These are phyloP conservation scores for Toxostoma redivivum DNA, from an alignment of 2,113 vertebrate genomes.

Conservation along the genomic window DNA sequence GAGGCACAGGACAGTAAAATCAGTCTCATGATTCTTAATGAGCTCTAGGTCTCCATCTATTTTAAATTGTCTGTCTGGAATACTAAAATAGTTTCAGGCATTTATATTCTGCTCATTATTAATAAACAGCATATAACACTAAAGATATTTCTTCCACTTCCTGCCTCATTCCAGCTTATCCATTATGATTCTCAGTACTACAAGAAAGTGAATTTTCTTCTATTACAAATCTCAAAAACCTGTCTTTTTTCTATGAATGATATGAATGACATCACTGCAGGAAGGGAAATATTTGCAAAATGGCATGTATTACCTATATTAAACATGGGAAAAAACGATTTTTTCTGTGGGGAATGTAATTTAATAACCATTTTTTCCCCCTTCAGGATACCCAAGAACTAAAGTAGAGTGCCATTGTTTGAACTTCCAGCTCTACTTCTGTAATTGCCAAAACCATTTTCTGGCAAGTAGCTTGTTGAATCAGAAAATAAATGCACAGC, in stretches of 20 bases:
- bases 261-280: neutral
- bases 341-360: neutral
- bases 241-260: neutral
- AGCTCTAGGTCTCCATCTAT: constrained; percentile 11
- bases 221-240: neutral
- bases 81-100: constrained; percentile 12
- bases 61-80: constrained; percentile 40
- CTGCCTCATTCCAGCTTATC: neutral
- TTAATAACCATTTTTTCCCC: neutral
- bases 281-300: neutral
- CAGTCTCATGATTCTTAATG: constrained; percentile 40
- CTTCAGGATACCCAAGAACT: neutral
- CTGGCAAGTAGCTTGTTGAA: neutral
- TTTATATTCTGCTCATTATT: constrained; percentile 15
- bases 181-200: neutral
- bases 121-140: constrained; percentile 4
- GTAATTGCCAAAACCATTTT: neutral
- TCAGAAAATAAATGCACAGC: neutral
- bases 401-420: neutral
- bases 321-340: neutral
- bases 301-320: neutral
- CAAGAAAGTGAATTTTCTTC: neutral
- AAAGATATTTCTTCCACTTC: neutral
- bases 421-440: neutral
- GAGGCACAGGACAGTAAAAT: neutral